Base-by-base conservation (phyloP, 2,797 vertebrate species). In the Sebastiscus albofasciatus region DNA sequence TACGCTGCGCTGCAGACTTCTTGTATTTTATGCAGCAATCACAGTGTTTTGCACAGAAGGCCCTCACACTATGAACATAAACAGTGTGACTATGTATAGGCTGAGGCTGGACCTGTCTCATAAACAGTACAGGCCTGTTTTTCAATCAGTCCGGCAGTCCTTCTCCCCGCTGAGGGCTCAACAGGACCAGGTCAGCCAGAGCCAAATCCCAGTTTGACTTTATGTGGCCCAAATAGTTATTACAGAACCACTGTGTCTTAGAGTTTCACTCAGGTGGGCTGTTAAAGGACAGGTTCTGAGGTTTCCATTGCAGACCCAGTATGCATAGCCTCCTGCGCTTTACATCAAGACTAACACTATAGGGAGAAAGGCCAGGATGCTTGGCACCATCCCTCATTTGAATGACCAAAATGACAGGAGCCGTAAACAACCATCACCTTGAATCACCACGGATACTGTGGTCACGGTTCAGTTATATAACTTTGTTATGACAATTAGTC, bases 221-320 rank as follows among this genome's bases (percentile, higher is more conserved):
- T 79, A 89, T 86, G 70, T 77, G 79, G 46, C 39, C 73, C 76
- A 82, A 77, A 92, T 77, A 88, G 89, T 84, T 89, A 87, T 93
- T 84, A 81, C 80, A 90, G 86, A 92, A 80, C 78, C 75, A 39
- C 80, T 77, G 77, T 55, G 80, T 83, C 70, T 88, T 62, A 80
- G 61, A 69, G 82, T 89, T 93, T 86, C 84, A 81, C 59, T 72
- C 80, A 84, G 65, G 79, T 65, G 54, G 82, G 72, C 66, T 49
- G 20, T 88, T 83, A 62, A 34, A 86, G 71, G 72, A 80, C 78
- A 80, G 79, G 60, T 89, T 75, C 56, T 54, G 66, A 72, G 72
- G 18, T 58, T 81, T 84, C 55, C 24, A 34, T 36, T 71, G 71
- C 70, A 69, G 60, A 66, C 36, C 33, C 29, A 34, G 70, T 36